These are phyloP conservation scores for Stenodera caucasica DNA, from an alignment of 2,888 invertebrate species.

Conservation along the genomic window DNA sequence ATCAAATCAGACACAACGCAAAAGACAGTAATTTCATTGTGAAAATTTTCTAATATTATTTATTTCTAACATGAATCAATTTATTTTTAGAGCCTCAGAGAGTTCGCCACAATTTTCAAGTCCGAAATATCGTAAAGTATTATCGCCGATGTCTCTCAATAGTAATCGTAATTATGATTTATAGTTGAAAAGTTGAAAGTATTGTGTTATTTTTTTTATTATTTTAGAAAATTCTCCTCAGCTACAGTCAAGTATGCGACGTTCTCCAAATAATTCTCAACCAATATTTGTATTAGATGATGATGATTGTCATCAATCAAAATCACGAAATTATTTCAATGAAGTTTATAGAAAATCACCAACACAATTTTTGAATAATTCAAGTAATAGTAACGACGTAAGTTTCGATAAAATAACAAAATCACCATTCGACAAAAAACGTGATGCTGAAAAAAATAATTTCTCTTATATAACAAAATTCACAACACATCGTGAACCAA, in stretches of 20 bases:
- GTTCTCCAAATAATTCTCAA: neutral
- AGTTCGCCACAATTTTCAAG: conserved; percentile 24
- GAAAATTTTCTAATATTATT: neutral
- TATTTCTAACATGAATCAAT: neutral
- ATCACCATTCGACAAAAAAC: conserved; percentile 37
- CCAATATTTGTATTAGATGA: conserved; percentile 27
- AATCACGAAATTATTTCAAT: conserved; percentile 14
- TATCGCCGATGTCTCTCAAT: conserved; percentile 25
- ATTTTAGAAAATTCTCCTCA: conserved; percentile 35
- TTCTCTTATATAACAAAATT: conserved; percentile 36
- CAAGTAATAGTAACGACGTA: conserved; percentile 43
- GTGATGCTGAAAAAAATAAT: conserved; percentile 35
- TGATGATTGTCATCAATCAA: conserved; percentile 11
- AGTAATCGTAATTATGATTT: conserved; percentile 27
- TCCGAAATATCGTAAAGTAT: conserved; percentile 35
- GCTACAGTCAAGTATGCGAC: conserved; percentile 19
- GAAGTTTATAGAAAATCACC: conserved; percentile 32
- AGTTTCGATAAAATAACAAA: conserved; percentile 41
- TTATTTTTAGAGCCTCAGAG: conserved; percentile 30
- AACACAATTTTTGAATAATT: conserved; percentile 26
- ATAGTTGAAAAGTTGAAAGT: neutral
- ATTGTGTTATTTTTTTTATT: neutral
- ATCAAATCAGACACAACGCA: conserved; percentile 26
- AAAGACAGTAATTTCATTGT: conserved; percentile 32
- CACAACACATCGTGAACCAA: conserved; percentile 11